Percentiles rank a stretch among this genome's conserved stretches.
Conservation (phyloP, 2,113 vertebrate genomes). For the Bos taurus region ARS-UCD2.0 NC_037345.1:42053501-42054000, state of each 20-base stretch:
- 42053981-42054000: neutral
- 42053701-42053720: constrained; percentile 39
- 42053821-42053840: neutral
- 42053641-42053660: constrained; percentile 55
- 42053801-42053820: constrained; percentile 29
- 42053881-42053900: neutral
- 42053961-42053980: neutral
- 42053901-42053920: constrained; percentile 9
- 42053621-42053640: constrained; percentile 73
- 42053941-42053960: neutral
- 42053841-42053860: neutral
- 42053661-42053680: constrained; percentile 80
- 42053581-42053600: constrained; percentile 81
- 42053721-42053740: constrained; percentile 50
- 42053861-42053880: neutral
- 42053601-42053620: constrained; percentile 82
- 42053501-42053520: constrained; percentile 75
- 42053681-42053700: constrained; percentile 63
- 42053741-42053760: constrained; percentile 31
- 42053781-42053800: constrained; percentile 43
- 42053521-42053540: constrained; percentile 75
- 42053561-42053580: constrained; percentile 62
- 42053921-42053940: neutral
- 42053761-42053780: constrained; percentile 22
- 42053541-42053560: constrained; percentile 60